These are phyloP conservation scores for Trissolcus brochymenae DNA, from an alignment of 2,888 invertebrate genomes.

Conservation along the genomic window DNA sequence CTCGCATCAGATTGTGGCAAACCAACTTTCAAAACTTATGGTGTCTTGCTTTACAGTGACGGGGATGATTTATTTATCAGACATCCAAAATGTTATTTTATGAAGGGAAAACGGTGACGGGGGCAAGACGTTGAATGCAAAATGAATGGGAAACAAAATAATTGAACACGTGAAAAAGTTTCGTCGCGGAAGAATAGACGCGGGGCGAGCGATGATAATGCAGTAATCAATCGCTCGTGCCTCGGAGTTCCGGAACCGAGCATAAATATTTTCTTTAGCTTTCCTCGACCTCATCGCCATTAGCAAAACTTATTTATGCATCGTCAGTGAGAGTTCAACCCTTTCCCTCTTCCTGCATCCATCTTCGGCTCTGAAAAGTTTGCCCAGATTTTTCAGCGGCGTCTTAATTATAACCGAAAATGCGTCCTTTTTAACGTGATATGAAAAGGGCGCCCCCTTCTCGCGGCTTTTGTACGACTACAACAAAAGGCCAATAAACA, in stretches of 20 bases:
- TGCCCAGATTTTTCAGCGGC: conserved; percentile 70
- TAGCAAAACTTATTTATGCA: conserved; percentile 75
- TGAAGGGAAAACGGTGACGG: conserved; percentile 12
- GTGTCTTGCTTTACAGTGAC: conserved; percentile 23
- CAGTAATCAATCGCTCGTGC: conserved; percentile 54
- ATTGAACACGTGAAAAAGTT: conserved; percentile 22
- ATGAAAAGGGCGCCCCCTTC: conserved; percentile 59
- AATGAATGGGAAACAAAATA: conserved; percentile 21
- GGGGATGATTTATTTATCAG: conserved; percentile 38
- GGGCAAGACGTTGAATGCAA: conserved; percentile 10
- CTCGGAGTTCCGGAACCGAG: conserved; percentile 47
- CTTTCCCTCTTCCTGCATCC: conserved; percentile 71
- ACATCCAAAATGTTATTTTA: conserved; percentile 7
- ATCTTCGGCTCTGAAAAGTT: conserved; percentile 70
- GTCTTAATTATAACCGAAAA: conserved; percentile 71
- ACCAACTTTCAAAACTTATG: neutral
- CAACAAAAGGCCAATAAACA: conserved; percentile 65
- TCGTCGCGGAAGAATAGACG: conserved; percentile 10
- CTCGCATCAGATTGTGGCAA: conserved; percentile 34
- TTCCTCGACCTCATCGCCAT: conserved; percentile 67
- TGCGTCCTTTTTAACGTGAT: conserved; percentile 59
- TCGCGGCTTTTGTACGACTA: conserved; percentile 54
- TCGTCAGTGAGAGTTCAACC: conserved; percentile 69
- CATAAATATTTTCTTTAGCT: conserved; percentile 68
- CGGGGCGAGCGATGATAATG: conserved; percentile 49